phyloP scores from a whole-genome alignment of 2,797 vertebrate genomes.

The Cheirogaleus major region DNA sequence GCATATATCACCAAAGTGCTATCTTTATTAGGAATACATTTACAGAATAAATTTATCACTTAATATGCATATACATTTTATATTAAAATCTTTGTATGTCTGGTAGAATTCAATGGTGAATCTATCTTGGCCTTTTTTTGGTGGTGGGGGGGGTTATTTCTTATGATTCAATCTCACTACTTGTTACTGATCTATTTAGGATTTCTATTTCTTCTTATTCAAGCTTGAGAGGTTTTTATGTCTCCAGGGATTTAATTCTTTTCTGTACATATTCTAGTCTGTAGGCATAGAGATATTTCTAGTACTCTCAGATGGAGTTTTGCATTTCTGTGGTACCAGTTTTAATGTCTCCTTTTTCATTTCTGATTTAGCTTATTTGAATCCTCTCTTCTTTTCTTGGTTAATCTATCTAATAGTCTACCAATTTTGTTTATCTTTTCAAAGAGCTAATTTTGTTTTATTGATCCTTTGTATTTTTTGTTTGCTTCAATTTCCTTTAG shows the following conservation, averaged over 20 bases:
- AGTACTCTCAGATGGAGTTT: background rate
- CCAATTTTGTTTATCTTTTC: background rate
- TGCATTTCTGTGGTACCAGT: background rate
- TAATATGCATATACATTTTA: background rate
- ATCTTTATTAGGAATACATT: background rate
- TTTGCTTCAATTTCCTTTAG: background rate
- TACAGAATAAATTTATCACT: background rate
- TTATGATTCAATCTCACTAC: background rate
- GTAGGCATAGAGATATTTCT: background rate
- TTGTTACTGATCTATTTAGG: background rate
- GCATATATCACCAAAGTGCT: background rate
- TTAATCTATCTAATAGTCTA: background rate
- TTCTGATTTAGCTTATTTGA: background rate
- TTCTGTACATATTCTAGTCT: background rate
- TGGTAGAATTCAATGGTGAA: background rate
- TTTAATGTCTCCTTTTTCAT: background rate
- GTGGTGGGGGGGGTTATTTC: background rate
- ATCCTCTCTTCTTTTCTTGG: background rate
- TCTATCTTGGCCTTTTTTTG: background rate
- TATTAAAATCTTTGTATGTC: background rate
- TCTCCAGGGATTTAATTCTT: background rate
- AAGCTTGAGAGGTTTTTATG: background rate
- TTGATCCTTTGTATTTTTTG: background rate
- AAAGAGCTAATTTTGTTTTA: background rate
- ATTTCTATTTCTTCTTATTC: background rate